Evolutionary conservation across 2,113 vertebrate species (phyloP).

Genomic region (Gymnarchus niloticus): DNA sequence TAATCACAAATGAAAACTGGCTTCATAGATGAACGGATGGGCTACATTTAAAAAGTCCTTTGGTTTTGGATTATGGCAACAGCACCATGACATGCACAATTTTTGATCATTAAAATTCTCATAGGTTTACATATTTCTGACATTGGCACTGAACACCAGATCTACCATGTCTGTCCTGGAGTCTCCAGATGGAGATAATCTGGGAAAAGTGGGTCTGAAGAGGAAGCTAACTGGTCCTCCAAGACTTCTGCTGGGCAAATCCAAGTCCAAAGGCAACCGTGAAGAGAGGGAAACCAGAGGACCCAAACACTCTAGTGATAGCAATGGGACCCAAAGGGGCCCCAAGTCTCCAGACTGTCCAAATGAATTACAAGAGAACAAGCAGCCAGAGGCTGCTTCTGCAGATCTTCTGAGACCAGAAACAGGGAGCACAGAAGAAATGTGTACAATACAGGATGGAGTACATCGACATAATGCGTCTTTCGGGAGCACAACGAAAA

Average conservation of each 20-base stretch:
- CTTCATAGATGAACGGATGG: not conserved
- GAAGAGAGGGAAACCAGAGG: slow-evolving; percentile 9
- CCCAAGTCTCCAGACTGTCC: not conserved
- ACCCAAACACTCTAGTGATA: not conserved
- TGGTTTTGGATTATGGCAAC: not conserved
- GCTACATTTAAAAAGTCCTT: not conserved
- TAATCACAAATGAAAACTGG: not conserved
- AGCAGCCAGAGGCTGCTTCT: not conserved
- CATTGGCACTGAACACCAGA: slow-evolving; percentile 2
- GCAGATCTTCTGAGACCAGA: not conserved
- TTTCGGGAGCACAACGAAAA: not conserved
- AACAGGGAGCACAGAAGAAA: not conserved
- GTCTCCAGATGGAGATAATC: slow-evolving; percentile 6
- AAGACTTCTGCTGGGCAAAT: slow-evolving; percentile 28
- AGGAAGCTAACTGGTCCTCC: slow-evolving; percentile 30
- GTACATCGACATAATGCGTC: not conserved
- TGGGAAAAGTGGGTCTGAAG: slow-evolving; percentile 29
- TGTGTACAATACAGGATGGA: not conserved
- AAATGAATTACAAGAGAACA: not conserved
- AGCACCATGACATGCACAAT: not conserved
- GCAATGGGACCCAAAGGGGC: not conserved
- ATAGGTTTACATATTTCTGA: slow-evolving; percentile 4
- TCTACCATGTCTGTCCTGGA: slow-evolving; percentile 27
- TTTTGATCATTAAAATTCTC: not conserved
- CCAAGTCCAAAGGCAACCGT: slow-evolving; percentile 12